Conservation (phyloP, 2,888 invertebrate species). For the Drosophila paranaensis region DNA sequence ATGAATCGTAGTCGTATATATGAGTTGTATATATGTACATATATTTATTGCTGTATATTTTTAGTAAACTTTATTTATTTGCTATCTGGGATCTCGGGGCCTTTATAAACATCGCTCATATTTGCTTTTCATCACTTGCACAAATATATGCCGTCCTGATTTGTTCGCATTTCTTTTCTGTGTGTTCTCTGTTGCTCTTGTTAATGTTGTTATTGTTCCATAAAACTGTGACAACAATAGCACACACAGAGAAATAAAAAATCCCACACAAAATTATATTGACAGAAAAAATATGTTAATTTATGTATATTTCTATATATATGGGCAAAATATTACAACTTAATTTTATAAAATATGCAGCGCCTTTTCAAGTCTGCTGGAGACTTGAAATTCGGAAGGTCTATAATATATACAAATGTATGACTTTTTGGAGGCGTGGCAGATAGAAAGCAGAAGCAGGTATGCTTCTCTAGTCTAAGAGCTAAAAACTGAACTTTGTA, state of each 20-base stretch:
- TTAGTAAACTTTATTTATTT: slow-evolving; percentile 26
- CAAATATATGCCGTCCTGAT: slow-evolving; percentile 59
- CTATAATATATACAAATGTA: neutral
- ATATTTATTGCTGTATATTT: slow-evolving; percentile 4
- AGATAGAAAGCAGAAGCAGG: no score
- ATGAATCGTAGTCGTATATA: neutral
- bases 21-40: neutral
- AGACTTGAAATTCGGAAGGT: neutral
- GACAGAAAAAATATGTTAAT: slow-evolving; percentile 13
- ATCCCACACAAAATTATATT: slow-evolving; percentile 25
- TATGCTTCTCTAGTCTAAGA: no score
- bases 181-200: neutral
- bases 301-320: no score
- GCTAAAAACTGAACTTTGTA: no score
- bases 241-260: slow-evolving; percentile 7
- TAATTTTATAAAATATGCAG: slow-evolving; percentile 2
- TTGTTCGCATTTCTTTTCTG: slow-evolving; percentile 28
- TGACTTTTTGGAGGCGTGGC: no score
- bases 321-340: neutral
- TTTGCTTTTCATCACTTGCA: slow-evolving; percentile 65
- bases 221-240: slow-evolving; percentile 3
- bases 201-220: slow-evolving; percentile 13
- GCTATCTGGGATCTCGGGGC: slow-evolving; percentile 27
- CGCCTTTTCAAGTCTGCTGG: neutral
- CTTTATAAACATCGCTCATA: slow-evolving; percentile 41